phyloP scores from a whole-genome alignment of 1,140 invertebrate genomes.

The Drosophila kepulauana region DNA sequence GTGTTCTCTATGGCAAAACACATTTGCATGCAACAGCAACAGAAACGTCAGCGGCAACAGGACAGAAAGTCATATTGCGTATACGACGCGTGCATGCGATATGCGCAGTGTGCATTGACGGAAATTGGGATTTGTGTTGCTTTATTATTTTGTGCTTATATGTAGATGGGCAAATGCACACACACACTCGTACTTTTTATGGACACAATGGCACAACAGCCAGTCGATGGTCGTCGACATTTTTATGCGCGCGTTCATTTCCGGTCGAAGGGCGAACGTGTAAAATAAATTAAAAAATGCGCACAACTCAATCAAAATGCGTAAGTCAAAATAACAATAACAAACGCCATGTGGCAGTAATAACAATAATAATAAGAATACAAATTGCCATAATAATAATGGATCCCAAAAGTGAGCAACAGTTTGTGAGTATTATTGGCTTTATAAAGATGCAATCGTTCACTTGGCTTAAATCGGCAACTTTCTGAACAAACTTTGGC shows the following conservation, averaged over 20 bases:
- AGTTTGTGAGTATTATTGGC: conserved; percentile 58
- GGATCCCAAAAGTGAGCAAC: conserved; percentile 48
- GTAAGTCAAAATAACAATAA: conserved; percentile 63
- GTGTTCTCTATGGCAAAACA: conserved; percentile 11
- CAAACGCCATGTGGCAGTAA: conserved; percentile 9
- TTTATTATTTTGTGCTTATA: conserved; percentile 69
- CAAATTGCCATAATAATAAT: conserved; percentile 6
- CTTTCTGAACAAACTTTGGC: conserved; percentile 67
- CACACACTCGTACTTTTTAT: conserved; percentile 45
- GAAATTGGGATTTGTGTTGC: conserved; percentile 77
- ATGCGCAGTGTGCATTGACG: conserved; percentile 60
- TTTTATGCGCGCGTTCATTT: conserved; percentile 62
- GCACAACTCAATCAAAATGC: conserved; percentile 69
- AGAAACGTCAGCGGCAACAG: neutral
- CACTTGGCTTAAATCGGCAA: conserved; percentile 53
- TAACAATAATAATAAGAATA: conserved; percentile 23
- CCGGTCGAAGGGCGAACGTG: conserved; percentile 36
- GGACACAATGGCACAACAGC: conserved; percentile 45
- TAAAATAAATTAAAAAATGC: conserved; percentile 68
- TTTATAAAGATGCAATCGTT: conserved; percentile 38
- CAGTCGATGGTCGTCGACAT: conserved; percentile 47
- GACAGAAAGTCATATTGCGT: conserved; percentile 53
- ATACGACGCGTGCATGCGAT: conserved; percentile 64
- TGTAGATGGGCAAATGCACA: conserved; percentile 12
- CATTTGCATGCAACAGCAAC: conserved; percentile 40